Conservation (phyloP, 37 sponge, comb jelly and placozoan species). For the Diacarnus erythraeanus region DNA sequence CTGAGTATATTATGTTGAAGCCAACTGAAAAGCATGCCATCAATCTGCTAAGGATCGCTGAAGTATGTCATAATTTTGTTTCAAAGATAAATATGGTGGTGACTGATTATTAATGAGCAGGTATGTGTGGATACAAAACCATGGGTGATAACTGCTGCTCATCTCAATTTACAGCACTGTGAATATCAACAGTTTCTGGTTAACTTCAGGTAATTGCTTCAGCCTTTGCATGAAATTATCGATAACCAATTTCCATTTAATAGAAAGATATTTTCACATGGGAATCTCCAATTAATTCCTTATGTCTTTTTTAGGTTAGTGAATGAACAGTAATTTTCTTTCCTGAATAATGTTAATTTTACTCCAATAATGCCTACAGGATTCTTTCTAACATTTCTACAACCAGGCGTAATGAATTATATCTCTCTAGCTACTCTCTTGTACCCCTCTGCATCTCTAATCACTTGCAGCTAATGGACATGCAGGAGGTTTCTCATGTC, state of each 20-base stretch:
- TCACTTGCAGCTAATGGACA: conserved; percentile 1
- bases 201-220: not conserved
- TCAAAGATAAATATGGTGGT: no score
- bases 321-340: no score
- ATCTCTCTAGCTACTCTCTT: not conserved
- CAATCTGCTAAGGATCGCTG: not conserved
- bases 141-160: not conserved
- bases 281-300: not conserved
- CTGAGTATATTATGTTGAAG: not conserved
- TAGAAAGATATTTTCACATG: not conserved
- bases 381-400: not conserved
- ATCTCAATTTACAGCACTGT: not conserved
- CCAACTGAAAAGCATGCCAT: not conserved
- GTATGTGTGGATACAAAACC: not conserved
- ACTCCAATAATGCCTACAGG: not conserved
- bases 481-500: not conserved
- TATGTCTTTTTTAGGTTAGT: not conserved
- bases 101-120: no score
- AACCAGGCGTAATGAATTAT: not conserved
- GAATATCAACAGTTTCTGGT: not conserved
- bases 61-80: not conserved
- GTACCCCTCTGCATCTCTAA: not conserved
- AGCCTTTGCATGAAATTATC: no score
- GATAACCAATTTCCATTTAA: no score
- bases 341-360: not conserved